These are phyloP conservation scores for Limulus polyphemus DNA, from an alignment of 2,888 invertebrate genomes.

Conservation along the genomic window DNA sequence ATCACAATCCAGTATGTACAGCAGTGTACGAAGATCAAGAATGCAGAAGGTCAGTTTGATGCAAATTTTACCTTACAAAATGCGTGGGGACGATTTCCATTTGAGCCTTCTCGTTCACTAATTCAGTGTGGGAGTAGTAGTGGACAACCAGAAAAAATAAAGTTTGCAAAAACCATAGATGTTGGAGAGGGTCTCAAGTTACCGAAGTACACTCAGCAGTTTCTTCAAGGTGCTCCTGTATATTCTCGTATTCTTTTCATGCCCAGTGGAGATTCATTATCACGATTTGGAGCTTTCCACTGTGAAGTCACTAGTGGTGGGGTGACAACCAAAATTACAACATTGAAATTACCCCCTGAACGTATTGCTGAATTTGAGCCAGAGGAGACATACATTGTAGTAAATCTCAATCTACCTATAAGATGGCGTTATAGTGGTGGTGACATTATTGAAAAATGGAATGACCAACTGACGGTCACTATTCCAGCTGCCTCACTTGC, in stretches of 20 bases:
- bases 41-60: slow-evolving; percentile 23
- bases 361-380: slow-evolving; percentile 16
- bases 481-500: slow-evolving; percentile 4
- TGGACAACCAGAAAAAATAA: slow-evolving; percentile 15
- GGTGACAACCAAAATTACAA: slow-evolving; percentile 11
- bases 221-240: slow-evolving; percentile 14
- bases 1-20: no score
- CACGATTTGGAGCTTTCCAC: slow-evolving; percentile 17
- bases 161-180: slow-evolving; percentile 15
- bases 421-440: slow-evolving; percentile 17
- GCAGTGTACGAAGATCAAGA: no score
- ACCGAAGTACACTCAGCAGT: slow-evolving; percentile 12
- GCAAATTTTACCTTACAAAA: slow-evolving; percentile 18
- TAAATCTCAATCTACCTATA: slow-evolving; percentile 6
- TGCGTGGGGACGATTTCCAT: slow-evolving; percentile 15
- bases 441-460: slow-evolving; percentile 6
- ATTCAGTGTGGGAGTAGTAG: slow-evolving; percentile 16
- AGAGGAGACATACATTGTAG: slow-evolving; percentile 7
- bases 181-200: slow-evolving; percentile 19
- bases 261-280: slow-evolving; percentile 14
- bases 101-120: slow-evolving; percentile 7
- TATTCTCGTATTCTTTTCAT: slow-evolving; percentile 17
- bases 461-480: slow-evolving; percentile 6
- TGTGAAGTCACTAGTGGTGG: slow-evolving; percentile 10
- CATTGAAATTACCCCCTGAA: slow-evolving; percentile 17